These are phyloP conservation scores for Pangasius krempfi DNA, from an alignment of 2,797 vertebrate genomes.

Conservation along the genomic window DNA sequence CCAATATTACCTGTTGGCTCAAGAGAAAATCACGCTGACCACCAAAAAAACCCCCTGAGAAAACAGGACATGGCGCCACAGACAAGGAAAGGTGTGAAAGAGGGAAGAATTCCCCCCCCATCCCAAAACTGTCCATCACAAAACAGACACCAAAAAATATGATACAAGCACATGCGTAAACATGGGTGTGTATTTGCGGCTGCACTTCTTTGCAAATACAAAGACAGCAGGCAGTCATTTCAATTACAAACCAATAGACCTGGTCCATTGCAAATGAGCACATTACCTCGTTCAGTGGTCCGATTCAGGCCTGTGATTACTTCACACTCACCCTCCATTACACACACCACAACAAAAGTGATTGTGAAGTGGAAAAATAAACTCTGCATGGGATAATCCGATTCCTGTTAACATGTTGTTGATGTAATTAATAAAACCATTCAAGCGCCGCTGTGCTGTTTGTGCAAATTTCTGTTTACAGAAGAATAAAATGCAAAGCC, in stretches of 20 bases:
- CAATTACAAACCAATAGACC: conserved; percentile 70
- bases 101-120: neutral
- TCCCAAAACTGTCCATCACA: neutral
- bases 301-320: conserved; percentile 73
- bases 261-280: conserved; percentile 68
- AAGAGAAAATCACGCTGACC: neutral
- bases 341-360: conserved; percentile 68
- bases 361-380: conserved; percentile 56
- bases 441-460: conserved; percentile 38
- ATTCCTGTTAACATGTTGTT: conserved; percentile 58
- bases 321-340: conserved; percentile 69
- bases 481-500: conserved; percentile 28
- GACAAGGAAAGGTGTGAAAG: neutral
- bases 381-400: conserved; percentile 58
- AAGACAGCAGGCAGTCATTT: conserved; percentile 55
- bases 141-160: neutral
- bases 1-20: neutral
- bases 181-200: neutral
- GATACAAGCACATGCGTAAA: neutral
- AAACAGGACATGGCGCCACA: neutral
- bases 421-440: conserved; percentile 58
- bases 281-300: conserved; percentile 78
- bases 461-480: conserved; percentile 46
- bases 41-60: neutral
- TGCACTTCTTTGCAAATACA: conserved; percentile 54